Evolutionary conservation across 1,140 invertebrate genomes (phyloP).

Genomic region (Drosophila neocordata): DNA sequence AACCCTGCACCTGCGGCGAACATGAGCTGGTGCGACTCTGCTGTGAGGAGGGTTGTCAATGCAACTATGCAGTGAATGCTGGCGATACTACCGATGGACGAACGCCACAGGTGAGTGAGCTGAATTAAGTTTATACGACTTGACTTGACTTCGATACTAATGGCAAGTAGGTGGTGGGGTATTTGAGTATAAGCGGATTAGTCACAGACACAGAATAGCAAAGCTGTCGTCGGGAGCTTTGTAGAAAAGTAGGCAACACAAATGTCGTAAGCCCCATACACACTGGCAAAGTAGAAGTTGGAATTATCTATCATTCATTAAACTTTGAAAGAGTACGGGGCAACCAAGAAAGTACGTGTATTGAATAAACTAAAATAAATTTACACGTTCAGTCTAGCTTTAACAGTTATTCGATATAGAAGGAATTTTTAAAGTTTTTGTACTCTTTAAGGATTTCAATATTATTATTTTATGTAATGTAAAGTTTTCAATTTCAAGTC

Average conservation of each 20-base stretch:
- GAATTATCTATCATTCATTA: not conserved
- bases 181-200: slow-evolving; percentile 39
- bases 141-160: too few relatives aligned
- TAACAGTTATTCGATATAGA: too few relatives aligned
- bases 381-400: not conserved
- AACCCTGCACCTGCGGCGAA: slow-evolving; percentile 90
- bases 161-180: not conserved
- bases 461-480: too few relatives aligned
- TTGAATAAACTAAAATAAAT: too few relatives aligned
- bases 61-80: slow-evolving; percentile 82
- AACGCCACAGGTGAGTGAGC: slow-evolving; percentile 77
- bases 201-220: not conserved
- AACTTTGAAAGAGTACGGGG: not conserved
- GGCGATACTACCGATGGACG: slow-evolving; percentile 71
- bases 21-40: slow-evolving; percentile 87
- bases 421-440: too few relatives aligned
- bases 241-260: slow-evolving; percentile 16
- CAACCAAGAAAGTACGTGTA: not conserved
- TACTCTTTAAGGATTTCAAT: too few relatives aligned
- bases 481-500: too few relatives aligned
- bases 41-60: slow-evolving; percentile 86
- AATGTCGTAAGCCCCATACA: slow-evolving; percentile 1
- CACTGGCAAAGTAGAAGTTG: not conserved
- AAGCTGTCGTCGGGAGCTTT: not conserved
- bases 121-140: not conserved